phyloP scores from a whole-genome alignment of 2,797 vertebrate species.

The Coilia nasus region DNA sequence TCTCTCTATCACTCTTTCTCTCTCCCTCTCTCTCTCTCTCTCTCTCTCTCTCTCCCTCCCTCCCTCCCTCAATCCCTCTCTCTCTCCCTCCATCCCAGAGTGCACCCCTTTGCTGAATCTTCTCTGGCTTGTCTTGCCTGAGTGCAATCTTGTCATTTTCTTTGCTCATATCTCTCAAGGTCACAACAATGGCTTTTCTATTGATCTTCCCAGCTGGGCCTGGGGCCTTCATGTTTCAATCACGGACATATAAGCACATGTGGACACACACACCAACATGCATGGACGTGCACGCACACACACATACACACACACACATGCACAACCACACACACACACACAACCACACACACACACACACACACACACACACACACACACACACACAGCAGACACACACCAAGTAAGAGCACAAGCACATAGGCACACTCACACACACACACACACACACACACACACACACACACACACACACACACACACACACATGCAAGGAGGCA shows the following conservation, averaged over 20 bases:
- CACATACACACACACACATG: conserved; percentile 16
- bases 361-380: background rate
- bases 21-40: background rate
- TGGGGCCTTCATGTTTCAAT: conserved; percentile 31
- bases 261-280: conserved; percentile 27
- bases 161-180: conserved; percentile 57
- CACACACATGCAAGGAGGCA: no score
- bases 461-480: background rate
- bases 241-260: conserved; percentile 29
- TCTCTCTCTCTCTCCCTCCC: no score
- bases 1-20: background rate
- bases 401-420: background rate
- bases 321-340: background rate
- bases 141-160: conserved; percentile 59
- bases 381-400: background rate
- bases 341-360: background rate
- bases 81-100: conserved; percentile 25
- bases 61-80: no score
- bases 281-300: background rate
- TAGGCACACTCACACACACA: background rate
- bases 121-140: conserved; percentile 57
- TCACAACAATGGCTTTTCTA: conserved; percentile 54
- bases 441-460: background rate
- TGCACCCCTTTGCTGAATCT: background rate
- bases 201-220: conserved; percentile 50